Evolutionary conservation across 1,140 invertebrate genomes (phyloP).

Genomic region (Zaprionus camerounensis): DNA sequence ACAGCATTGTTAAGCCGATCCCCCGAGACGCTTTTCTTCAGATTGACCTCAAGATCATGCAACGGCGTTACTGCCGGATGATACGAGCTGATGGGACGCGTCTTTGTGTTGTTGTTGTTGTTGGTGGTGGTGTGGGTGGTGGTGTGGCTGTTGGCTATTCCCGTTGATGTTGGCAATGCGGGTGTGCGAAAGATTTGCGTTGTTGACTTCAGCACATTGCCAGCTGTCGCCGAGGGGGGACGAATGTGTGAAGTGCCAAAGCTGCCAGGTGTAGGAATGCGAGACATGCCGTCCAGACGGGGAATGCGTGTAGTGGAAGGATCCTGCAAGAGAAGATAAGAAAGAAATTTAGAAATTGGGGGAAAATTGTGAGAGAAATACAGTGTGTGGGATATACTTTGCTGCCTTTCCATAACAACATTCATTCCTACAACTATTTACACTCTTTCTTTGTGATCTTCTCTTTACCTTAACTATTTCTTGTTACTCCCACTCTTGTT

Average conservation of each 20-base stretch:
- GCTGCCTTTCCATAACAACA: no score
- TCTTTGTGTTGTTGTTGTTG: background rate
- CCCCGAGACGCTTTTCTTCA: conserved; percentile 76
- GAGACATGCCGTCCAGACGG: conserved; percentile 71
- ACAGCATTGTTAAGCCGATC: conserved; percentile 70
- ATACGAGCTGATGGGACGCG: conserved; percentile 60
- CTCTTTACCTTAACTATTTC: no score
- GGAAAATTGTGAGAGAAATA: background rate
- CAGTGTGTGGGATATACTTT: background rate
- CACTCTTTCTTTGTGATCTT: no score
- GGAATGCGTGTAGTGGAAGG: conserved; percentile 71
- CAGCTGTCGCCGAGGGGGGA: conserved; percentile 45
- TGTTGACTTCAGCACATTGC: conserved; percentile 20
- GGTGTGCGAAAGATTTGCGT: conserved; percentile 68
- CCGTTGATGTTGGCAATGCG: conserved; percentile 20
- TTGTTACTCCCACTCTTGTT: no score
- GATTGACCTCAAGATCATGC: conserved; percentile 49
- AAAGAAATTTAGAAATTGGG: background rate
- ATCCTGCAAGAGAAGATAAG: conserved; percentile 62
- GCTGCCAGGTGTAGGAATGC: conserved; percentile 71
- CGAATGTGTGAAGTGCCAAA: conserved; percentile 66
- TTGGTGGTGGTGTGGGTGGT: no score
- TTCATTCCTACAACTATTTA: no score
- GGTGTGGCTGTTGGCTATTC: background rate
- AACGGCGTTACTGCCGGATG: conserved; percentile 46